Evolutionary conservation across 1,140 invertebrate genomes (phyloP).

Genomic region (Meloidogyne chitwoodi): DNA sequence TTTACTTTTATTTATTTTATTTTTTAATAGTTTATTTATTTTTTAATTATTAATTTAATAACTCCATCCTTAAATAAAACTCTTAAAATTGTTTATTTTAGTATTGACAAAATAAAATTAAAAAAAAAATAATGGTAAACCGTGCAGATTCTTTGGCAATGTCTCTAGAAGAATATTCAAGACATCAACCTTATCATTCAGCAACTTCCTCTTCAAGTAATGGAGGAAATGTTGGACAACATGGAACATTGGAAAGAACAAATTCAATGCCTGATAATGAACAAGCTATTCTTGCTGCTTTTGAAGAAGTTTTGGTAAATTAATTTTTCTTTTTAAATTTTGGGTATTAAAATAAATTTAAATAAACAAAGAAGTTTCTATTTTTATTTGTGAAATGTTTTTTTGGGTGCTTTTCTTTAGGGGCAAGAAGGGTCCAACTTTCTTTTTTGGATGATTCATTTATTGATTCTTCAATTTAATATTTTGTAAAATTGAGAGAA

Average conservation of each 20-base stretch:
- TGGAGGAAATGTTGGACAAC: background rate
- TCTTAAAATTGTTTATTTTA: no score
- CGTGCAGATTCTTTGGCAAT: background rate
- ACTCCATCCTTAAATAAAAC: no score
- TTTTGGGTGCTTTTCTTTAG: background rate
- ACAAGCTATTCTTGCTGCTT: slow-evolving; percentile 38
- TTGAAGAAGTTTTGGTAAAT: slow-evolving; percentile 56
- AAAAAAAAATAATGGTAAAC: background rate
- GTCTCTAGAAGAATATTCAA: background rate
- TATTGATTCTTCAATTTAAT: slow-evolving; percentile 10
- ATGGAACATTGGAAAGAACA: background rate
- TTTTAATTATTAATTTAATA: background rate
- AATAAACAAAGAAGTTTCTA: no score
- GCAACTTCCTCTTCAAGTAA: background rate
- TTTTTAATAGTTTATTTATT: background rate
- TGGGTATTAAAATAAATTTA: slow-evolving; percentile 17
- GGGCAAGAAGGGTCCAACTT: slow-evolving; percentile 1
- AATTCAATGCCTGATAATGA: slow-evolving; percentile 20
- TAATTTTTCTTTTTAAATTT: slow-evolving; percentile 17
- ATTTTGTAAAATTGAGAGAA: slow-evolving; percentile 5
- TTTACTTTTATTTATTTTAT: background rate
- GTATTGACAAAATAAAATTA: no score
- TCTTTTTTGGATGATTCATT: slow-evolving; percentile 11
- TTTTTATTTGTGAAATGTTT: background rate
- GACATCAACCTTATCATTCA: background rate